Conservation (phyloP, 2,888 invertebrate species). For the Epinotia nisella region DNA sequence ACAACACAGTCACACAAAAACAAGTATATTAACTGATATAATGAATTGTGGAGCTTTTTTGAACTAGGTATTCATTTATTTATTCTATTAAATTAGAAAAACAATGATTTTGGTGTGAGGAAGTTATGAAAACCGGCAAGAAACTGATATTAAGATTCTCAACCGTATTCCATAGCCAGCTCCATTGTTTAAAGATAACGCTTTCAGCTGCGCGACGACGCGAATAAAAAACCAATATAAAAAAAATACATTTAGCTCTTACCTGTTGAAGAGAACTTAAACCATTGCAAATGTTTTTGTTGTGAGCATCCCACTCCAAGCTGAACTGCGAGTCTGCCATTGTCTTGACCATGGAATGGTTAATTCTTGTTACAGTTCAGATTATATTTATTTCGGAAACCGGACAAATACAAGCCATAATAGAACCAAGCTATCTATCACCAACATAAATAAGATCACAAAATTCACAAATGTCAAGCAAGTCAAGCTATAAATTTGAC, state of each 20-base stretch:
- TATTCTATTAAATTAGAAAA: not conserved
- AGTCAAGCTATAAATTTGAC: not conserved
- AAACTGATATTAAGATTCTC: not conserved
- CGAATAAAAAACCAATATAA: not conserved
- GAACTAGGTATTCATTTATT: not conserved
- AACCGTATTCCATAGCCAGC: too few relatives aligned
- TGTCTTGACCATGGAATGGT: not conserved
- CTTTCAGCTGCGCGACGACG: not conserved
- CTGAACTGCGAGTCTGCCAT: conserved; percentile 66
- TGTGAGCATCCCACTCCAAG: conserved; percentile 67
- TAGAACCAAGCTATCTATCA: not conserved
- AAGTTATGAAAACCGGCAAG: not conserved
- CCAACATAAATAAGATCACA: too few relatives aligned
- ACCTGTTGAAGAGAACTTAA: conserved; percentile 71
- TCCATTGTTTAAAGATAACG: not conserved
- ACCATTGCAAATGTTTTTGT: conserved; percentile 65
- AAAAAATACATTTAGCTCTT: conserved; percentile 25
- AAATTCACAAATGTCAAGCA: not conserved
- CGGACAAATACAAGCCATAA: not conserved
- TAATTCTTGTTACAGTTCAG: conserved; percentile 2
- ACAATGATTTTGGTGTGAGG: not conserved
- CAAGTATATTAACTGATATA: not conserved
- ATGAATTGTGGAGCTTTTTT: not conserved
- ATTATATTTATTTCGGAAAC: conserved; percentile 1
- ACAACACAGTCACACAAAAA: conserved; percentile 9